A percentile compares a stretch with the other conserved stretches of the same genome.
These are phyloP conservation scores for Ibycter americanus DNA, from an alignment of 2,797 vertebrate genomes.

Conservation along the genomic window DNA sequence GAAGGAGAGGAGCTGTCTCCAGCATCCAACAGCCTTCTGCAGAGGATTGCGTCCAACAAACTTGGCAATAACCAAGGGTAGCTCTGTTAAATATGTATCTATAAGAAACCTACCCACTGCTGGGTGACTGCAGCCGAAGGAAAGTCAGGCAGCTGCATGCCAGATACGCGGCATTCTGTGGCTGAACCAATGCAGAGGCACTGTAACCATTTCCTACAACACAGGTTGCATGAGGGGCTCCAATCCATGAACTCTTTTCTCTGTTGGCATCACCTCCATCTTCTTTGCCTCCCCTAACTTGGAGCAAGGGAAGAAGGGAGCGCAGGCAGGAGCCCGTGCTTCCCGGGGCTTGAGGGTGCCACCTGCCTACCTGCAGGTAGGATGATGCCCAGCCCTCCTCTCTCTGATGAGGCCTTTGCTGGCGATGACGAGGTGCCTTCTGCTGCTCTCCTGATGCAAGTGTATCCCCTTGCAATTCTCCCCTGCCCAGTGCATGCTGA, in stretches of 20 bases:
- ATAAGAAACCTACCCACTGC: not conserved
- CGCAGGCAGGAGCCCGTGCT: rapidly evolving
- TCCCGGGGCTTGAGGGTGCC: rapidly evolving
- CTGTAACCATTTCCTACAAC: not conserved
- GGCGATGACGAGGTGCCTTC: rapidly evolving
- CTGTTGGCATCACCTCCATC: not conserved
- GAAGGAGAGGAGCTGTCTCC: not conserved
- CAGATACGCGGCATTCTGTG: not conserved
- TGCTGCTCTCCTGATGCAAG: not conserved
- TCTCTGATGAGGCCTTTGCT: not conserved
- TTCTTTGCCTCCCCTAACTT: not conserved
- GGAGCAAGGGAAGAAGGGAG: not conserved
- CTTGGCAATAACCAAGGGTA: not conserved
- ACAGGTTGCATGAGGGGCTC: not conserved
- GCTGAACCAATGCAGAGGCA: not conserved
- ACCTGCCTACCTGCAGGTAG: not conserved
- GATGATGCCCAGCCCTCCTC: not conserved
- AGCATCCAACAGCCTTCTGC: not conserved
- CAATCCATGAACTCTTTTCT: not conserved
- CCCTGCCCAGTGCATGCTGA: rapidly evolving
- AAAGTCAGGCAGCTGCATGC: not conserved
- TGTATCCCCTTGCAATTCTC: not conserved
- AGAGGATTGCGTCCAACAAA: not conserved
- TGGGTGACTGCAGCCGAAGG: not conserved
- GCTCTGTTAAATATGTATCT: not conserved